These are phyloP conservation scores for Tenthredo livida DNA, from an alignment of 2,888 invertebrate species.

Conservation along the genomic window DNA sequence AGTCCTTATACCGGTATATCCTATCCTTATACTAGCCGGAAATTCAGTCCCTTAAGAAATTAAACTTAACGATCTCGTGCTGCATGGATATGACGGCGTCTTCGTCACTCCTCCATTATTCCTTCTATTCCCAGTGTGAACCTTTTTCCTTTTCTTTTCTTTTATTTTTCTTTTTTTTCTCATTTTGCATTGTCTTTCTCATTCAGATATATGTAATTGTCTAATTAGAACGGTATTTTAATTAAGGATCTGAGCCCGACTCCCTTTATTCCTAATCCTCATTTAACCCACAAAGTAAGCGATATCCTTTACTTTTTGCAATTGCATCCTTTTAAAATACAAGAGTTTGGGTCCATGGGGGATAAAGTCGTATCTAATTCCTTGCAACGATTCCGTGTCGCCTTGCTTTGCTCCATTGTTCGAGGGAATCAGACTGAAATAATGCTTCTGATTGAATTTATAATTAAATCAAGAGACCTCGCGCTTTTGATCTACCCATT, in stretches of 20 bases:
- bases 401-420: neutral
- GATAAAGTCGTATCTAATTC: neutral
- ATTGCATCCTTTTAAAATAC: neutral
- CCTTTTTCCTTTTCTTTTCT: neutral
- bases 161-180: neutral
- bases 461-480: constrained; percentile 41
- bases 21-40: neutral
- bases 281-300: neutral
- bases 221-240: neutral
- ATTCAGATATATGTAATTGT: neutral
- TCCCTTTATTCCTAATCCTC: neutral
- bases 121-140: neutral
- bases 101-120: neutral
- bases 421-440: constrained; percentile 32
- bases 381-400: neutral
- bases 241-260: neutral
- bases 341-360: neutral
- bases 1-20: neutral
- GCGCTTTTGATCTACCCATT: constrained; percentile 19
- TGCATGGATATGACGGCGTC: neutral
- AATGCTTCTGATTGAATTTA: constrained; percentile 45
- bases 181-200: neutral
- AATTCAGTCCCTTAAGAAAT: constrained; percentile 36
- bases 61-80: constrained; percentile 40
- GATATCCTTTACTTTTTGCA: neutral